Conservation (phyloP, 1,140 invertebrate genomes). For the Vanessa atalanta region DNA sequence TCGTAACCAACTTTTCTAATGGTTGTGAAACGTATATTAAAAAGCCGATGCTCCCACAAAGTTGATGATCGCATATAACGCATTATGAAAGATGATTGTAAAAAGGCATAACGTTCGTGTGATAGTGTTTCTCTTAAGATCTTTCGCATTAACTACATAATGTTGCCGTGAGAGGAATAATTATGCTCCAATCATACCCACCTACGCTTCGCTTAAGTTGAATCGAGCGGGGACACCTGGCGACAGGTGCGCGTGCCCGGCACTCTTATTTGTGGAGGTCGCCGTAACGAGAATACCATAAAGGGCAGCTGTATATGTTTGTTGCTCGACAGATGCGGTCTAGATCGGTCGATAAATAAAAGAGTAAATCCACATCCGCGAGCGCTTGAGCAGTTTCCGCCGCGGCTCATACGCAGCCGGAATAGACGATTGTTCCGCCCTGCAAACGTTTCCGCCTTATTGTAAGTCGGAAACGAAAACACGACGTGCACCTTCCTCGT, state of each 20-base stretch:
- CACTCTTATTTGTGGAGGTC: conserved; percentile 54
- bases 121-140: conserved; percentile 55
- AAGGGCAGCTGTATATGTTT: conserved; percentile 69
- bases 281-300: conserved; percentile 60
- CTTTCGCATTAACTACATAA: conserved; percentile 57
- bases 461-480: conserved; percentile 65
- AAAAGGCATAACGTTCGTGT: conserved; percentile 56
- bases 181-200: conserved; percentile 31
- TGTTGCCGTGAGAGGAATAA: conserved; percentile 41
- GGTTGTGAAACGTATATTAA: conserved; percentile 68
- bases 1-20: conserved; percentile 68
- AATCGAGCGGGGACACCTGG: conserved; percentile 53
- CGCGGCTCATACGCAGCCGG: conserved; percentile 62
- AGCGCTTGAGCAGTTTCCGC: conserved; percentile 70
- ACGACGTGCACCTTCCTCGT: conserved; percentile 46
- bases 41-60: conserved; percentile 70
- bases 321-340: conserved; percentile 75
- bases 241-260: conserved; percentile 69
- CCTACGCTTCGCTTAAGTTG: conserved; percentile 30
- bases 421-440: conserved; percentile 71
- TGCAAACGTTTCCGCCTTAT: conserved; percentile 74
- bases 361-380: conserved; percentile 72
- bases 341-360: conserved; percentile 73
- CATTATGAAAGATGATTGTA: conserved; percentile 52
- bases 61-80: conserved; percentile 58